Base-by-base conservation (phyloP, 2,888 invertebrate genomes). In the Xiphydria camelus region DNA sequence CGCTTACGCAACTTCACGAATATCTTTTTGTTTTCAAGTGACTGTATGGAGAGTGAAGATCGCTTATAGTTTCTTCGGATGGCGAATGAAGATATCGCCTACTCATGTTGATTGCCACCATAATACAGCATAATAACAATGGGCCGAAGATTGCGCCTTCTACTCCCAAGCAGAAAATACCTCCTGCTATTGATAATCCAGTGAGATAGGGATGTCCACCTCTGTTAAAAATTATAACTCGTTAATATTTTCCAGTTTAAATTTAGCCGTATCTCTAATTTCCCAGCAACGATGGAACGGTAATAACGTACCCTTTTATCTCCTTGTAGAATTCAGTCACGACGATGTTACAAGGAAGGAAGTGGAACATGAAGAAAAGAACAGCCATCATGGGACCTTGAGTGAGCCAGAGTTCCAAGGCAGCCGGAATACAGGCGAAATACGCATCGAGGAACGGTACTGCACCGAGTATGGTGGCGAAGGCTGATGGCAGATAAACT, bases 131-230 rank as follows among this genome's bases (percentile, higher is more conserved):
- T 0, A 99, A 82, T 37, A 98, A 82, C 20, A 99, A 82, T 0
- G 99, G 99, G 0, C 98, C 99, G 47, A 98, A 88, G 57, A 99
- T 92, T 1, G 97, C 97, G 0, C 99, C 99, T 77, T 97, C 94
- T 44, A 94, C 87, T 0, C 98, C 98, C 57, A 97, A 80, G 82
- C 94, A 98, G 77, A 96, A 95, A 69, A 99, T 92, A 34, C 99
- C 99, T 7, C 98, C 98, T 12, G 96, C 97, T 67, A 99, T 94
- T 2, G 98, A 93, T 41, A 99, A 79, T 22, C 96, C 98, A 5
- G 97, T 97, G 51, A 98, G 83, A 78, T 97, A 98, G 0, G 97
- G 97, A 79, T 97, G 97, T 2, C 95, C 94, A 15, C 91, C 90
- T 44, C 94, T 93, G 66, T 41, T n/a, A n/a, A 71, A 64, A 23